These are phyloP conservation scores for Apamea monoglypha DNA, from an alignment of 2,888 invertebrate genomes.

Conservation along the genomic window DNA sequence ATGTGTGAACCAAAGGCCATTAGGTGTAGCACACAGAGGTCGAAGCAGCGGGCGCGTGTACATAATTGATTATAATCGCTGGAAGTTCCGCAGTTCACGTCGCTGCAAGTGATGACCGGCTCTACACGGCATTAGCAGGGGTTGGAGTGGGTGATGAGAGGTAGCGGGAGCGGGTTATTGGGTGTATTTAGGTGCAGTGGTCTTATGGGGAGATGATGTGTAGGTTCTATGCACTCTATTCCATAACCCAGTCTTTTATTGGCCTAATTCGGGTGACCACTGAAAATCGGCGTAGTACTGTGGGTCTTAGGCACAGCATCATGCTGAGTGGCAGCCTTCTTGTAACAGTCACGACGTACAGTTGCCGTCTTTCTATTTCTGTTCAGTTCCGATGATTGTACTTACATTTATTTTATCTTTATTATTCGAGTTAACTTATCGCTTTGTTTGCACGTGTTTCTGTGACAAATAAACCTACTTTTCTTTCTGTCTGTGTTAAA, in stretches of 20 bases:
- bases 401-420: neutral
- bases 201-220: too few species aligned
- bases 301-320: too few species aligned
- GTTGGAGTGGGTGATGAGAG: constrained; percentile 26
- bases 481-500: too few species aligned
- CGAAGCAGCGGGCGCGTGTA: constrained; percentile 67
- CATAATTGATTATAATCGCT: constrained; percentile 79
- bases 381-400: neutral
- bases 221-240: neutral
- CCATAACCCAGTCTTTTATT: neutral
- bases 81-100: constrained; percentile 67
- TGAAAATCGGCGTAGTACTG: too few species aligned
- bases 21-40: constrained; percentile 39
- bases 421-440: too few species aligned
- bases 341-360: neutral
- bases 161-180: constrained; percentile 20
- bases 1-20: constrained; percentile 38
- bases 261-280: too few species aligned
- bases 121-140: constrained; percentile 55
- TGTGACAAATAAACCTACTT: neutral
- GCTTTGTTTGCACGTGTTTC: neutral
- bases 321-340: neutral
- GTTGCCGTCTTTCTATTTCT: neutral
- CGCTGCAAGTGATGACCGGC: constrained; percentile 78
- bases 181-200: neutral